Evolutionary conservation across 2,888 invertebrate genomes (phyloP), one percentile per base, ranked within the genome.

Genomic region (Cheilosia vernalis): DNA sequence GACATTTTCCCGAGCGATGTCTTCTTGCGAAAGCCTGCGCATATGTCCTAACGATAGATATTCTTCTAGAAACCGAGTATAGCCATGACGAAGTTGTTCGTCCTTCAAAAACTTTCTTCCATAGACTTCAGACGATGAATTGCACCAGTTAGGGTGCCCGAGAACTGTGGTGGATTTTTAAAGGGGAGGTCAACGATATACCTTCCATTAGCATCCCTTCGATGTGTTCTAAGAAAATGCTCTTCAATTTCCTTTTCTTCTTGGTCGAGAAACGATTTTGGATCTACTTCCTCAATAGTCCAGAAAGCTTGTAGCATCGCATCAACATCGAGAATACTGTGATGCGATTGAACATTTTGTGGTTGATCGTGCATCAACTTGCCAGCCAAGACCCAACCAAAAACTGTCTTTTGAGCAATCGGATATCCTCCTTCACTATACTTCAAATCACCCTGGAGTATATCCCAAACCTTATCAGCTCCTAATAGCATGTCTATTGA

Each of bases 41-140:
- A 87, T 87, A 17, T 87, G 87, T 2, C 79, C 84, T 33, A 86
- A 58, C 9, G 21, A 40, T 13, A 82, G 24, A 58, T 88, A 87
- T 37, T 30, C 30, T 9, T 30, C 27, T 5, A 30, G 27, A 30
- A 30, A 30, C 27, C 27, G 27, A 30, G 27, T 30, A 9, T 30
- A 30, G 30, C 7, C 9, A 9, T 30, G 2, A 9, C 30, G 30
- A 30, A 30, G 30, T 87, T 47, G 33, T 6, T 61, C 30, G 15
- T 87, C 61, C 30, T 66, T 51, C 13, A 47, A 51, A 53, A 81
- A 85, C 60, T 37, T 64, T 9, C 60, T 21, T 76, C 78, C 30
- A 79, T 44, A 1, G 49, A 24, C 33, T 51, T 30, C n/a, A 82
- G 27, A 19, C 82, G 74, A 27, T 55, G 42, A 19, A 83, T 30